Base-by-base conservation (phyloP, 2,888 invertebrate species). In the Drosophila cracens region DNA sequence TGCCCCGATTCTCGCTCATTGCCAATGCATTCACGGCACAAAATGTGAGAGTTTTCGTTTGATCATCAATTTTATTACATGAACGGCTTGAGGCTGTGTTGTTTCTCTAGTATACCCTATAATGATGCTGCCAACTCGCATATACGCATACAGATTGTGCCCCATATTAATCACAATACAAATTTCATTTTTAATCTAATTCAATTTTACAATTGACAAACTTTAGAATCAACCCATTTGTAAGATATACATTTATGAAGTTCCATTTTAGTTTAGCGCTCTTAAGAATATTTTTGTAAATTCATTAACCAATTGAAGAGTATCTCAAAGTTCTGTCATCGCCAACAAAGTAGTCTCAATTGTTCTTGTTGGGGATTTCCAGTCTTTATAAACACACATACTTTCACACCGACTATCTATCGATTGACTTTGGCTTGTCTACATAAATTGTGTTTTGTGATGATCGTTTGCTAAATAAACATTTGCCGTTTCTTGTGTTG, bases 41-140 rank as follows among this genome's bases (percentile, higher is more conserved):
- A 65, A 64, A 87, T 83, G 90, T 90, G 92, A 88, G 85, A 91
- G 82, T 91, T 92, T 92, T 83, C 90, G 85, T 92, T 92, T 92
- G 91, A 92, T 91, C 92, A 92, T 87, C 83, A 82, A 89, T 85
- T 92, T 92, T 87, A 91, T 92, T 90, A 75, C 79, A 85, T 76
- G 76, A 60, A 74, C 67, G 57, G 54, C 54, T 74, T 71, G 49
- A 58, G 51, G 60, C 53, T 25, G 25, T 33, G 34, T 72, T 62
- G 48, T 51, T 64, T 21, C n/a, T 29, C 29, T 40, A 0, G 21
- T 16, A 68, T 66, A 70, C 68, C 53, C 59, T 58, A 18, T 21
- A 25, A 33, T 7, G 2, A 27, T 11, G 7, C n/a, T 3, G 8
- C 25, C 8, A 46, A 16, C 3, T 25, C 8, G 16, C 46, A 46